Evolutionary conservation across 2,113 vertebrate genomes (phyloP).

Genomic region (Machaerirhynchus nigripectus): DNA sequence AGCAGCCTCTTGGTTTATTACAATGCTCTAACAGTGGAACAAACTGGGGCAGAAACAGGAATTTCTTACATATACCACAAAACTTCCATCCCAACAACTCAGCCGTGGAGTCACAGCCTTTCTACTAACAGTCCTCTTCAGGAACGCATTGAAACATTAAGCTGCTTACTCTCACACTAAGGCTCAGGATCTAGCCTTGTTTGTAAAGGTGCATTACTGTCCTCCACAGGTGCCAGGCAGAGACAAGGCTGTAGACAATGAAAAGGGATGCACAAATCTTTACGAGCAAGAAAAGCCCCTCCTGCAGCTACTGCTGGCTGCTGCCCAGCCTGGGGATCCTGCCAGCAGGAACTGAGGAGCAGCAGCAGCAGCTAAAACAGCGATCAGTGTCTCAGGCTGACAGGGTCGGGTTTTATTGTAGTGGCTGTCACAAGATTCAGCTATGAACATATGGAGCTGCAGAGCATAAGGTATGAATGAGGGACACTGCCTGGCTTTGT

Average conservation of each 20-base stretch:
- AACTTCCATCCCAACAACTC: background rate
- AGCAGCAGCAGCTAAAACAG: slow-evolving; percentile 32
- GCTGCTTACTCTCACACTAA: background rate
- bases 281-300: background rate
- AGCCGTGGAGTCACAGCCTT: background rate
- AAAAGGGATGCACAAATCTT: background rate
- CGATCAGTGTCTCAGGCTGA: background rate
- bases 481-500: background rate
- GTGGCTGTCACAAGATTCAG: background rate
- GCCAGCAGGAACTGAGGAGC: slow-evolving; percentile 1
- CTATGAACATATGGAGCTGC: background rate
- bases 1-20: background rate
- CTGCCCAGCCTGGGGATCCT: slow-evolving; percentile 39
- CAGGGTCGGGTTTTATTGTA: background rate
- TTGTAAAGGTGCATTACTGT: background rate
- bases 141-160: background rate
- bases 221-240: background rate
- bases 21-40: background rate
- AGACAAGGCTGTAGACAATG: background rate
- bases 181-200: background rate
- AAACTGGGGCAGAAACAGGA: rapidly evolving
- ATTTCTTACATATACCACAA: background rate
- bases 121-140: background rate
- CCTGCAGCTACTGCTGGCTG: background rate
- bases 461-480: background rate